Conservation (phyloP, 2,797 vertebrate species). For the Huso huso region DNA sequence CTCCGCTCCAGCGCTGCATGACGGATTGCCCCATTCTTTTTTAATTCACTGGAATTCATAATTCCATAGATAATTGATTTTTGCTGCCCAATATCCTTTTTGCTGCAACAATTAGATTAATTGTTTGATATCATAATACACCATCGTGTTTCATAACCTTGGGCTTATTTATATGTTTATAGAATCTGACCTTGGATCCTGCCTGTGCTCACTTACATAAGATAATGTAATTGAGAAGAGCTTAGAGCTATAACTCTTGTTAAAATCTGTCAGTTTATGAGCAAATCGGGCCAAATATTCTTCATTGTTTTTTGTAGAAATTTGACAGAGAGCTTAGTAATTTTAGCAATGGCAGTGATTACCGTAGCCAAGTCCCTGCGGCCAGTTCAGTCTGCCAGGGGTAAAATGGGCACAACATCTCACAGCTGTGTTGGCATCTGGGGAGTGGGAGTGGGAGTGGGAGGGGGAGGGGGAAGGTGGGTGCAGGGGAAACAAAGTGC, state of each 20-base stretch:
- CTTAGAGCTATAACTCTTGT: background rate
- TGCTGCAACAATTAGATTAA: conserved; percentile 30
- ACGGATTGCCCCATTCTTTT: conserved; percentile 23
- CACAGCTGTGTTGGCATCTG: background rate
- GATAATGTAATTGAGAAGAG: background rate
- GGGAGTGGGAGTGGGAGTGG: background rate
- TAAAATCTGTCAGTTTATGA: background rate
- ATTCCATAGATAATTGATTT: conserved; percentile 46
- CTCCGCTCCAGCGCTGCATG: conserved; percentile 23
- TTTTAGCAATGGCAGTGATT: background rate
- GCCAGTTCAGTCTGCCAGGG: background rate
- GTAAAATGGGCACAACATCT: conserved; percentile 1
- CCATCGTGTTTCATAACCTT: conserved; percentile 22
- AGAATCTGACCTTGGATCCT: background rate
- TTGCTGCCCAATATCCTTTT: conserved; percentile 34
- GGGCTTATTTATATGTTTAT: no score
- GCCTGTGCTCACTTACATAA: background rate
- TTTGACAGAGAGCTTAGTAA: background rate
- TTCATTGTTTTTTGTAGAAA: background rate
- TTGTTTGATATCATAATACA: conserved; percentile 26
- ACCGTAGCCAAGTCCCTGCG: background rate
- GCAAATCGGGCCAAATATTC: background rate
- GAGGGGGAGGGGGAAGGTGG: background rate
- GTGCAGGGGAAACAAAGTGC: conserved; percentile 30
- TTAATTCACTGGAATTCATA: conserved; percentile 37